Conservation (phyloP, 2,888 invertebrate species). For the Cataglyphis altisquamis region DNA sequence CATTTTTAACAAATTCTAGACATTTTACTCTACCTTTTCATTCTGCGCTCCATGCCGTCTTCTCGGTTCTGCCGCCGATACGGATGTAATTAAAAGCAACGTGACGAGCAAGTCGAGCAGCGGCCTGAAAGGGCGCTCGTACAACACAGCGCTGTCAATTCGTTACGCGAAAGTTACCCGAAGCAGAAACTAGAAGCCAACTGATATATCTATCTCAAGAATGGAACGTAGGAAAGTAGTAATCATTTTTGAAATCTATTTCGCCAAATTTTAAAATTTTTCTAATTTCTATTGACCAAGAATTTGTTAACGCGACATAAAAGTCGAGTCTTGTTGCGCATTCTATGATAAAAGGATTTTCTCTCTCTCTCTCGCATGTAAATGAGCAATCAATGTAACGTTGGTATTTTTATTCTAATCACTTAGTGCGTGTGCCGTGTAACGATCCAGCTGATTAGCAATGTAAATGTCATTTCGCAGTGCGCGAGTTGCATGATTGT, state of each 20-base stretch:
- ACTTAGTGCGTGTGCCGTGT: background rate
- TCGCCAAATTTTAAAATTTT: background rate
- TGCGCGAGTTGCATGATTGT: constrained; percentile 3
- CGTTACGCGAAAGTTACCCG: constrained; percentile 66
- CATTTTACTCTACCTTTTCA: constrained; percentile 26
- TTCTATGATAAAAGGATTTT: constrained; percentile 5
- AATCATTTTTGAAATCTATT: constrained; percentile 8
- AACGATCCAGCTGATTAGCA: constrained; percentile 29
- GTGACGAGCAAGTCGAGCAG: constrained; percentile 68
- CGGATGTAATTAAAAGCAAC: constrained; percentile 74
- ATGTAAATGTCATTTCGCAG: constrained; percentile 28
- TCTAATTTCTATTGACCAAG: background rate
- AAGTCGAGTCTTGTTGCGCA: background rate
- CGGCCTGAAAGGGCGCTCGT: constrained; percentile 62
- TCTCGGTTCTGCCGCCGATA: constrained; percentile 58
- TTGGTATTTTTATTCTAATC: constrained; percentile 19
- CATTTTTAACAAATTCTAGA: constrained; percentile 56
- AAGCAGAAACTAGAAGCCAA: constrained; percentile 38
- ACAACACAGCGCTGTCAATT: constrained; percentile 60
- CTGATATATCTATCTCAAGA: constrained; percentile 47
- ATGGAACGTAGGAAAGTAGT: constrained; percentile 31
- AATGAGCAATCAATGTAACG: constrained; percentile 12
- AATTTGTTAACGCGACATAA: background rate
- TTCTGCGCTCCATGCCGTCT: constrained; percentile 20
- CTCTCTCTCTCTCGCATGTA: background rate